phyloP scores from a whole-genome alignment of 2,797 vertebrate species.

The Gallirallus australis region DNA sequence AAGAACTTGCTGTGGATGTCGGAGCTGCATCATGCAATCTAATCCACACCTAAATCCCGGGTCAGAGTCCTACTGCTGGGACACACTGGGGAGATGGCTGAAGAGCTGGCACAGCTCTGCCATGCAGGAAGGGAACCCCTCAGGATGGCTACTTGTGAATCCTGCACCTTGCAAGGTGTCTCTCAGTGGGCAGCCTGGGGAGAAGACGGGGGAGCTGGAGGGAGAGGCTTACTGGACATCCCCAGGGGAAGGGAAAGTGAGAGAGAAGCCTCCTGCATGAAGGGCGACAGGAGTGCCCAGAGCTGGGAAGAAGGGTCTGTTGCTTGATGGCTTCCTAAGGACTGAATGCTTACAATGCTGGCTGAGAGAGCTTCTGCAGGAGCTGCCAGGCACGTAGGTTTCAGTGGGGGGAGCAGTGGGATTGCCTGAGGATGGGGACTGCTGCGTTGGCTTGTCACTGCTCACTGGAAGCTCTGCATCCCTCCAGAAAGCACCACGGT shows the following conservation, averaged over 20 bases:
- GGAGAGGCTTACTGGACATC: not conserved
- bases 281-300: rapidly evolving
- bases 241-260: not conserved
- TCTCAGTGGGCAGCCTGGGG: not conserved
- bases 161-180: not conserved
- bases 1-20: not conserved
- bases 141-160: rapidly evolving
- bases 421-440: not conserved
- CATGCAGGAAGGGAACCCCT: too few species aligned
- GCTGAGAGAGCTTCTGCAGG: not conserved
- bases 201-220: not conserved
- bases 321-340: rapidly evolving
- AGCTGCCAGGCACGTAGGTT: too few species aligned
- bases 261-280: not conserved
- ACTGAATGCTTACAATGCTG: not conserved
- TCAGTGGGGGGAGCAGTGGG: not conserved
- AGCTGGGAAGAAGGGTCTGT: not conserved
- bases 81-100: rapidly evolving
- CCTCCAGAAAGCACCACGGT: not conserved
- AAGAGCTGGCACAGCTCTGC: not conserved
- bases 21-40: not conserved
- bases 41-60: not conserved
- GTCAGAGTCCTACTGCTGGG: not conserved
- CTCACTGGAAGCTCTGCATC: not conserved
- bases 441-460: not conserved